Evolutionary conservation across 1,140 invertebrate genomes (phyloP).

Genomic region (Thalassaphorura encarpata): DNA sequence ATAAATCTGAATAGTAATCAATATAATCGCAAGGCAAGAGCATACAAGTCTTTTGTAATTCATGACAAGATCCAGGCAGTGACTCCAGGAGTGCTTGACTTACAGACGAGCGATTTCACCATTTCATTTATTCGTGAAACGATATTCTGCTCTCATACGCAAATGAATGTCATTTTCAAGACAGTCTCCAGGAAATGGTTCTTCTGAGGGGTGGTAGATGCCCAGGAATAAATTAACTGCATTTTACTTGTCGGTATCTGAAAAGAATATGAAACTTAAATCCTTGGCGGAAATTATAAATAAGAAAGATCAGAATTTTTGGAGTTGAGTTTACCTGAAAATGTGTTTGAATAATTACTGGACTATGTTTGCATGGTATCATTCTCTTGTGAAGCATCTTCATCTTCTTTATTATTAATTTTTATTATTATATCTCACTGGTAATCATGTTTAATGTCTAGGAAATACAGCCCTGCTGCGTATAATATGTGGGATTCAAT

Average conservation of each 20-base stretch:
- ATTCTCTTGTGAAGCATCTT: conserved; percentile 95
- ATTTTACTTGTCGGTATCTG: conserved; percentile 94
- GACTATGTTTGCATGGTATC: conserved; percentile 98
- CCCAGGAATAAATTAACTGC: conserved; percentile 97
- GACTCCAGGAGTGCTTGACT: conserved; percentile 52
- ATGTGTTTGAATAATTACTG: conserved; percentile 97
- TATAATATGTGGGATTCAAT: too few relatives aligned
- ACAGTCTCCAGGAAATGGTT: conserved; percentile 75
- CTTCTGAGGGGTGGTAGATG: conserved; percentile 67
- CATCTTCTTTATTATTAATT: too few relatives aligned
- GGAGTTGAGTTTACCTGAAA: conserved; percentile 65
- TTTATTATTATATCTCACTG: too few relatives aligned
- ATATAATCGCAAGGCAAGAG: conserved; percentile 51
- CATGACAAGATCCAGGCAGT: conserved; percentile 61
- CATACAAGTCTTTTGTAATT: conserved; percentile 57
- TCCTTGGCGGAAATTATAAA: not conserved
- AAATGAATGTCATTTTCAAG: conserved; percentile 67
- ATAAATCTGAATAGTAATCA: conserved; percentile 73
- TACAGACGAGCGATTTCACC: too few relatives aligned
- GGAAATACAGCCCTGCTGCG: too few relatives aligned
- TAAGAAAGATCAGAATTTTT: too few relatives aligned
- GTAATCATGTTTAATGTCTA: too few relatives aligned
- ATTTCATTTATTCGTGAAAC: conserved; percentile 25
- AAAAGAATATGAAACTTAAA: conserved; percentile 15
- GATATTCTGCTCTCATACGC: conserved; percentile 38